phyloP scores from a whole-genome alignment of 1,140 invertebrate genomes.

The Trachelipus rathkii region DNA sequence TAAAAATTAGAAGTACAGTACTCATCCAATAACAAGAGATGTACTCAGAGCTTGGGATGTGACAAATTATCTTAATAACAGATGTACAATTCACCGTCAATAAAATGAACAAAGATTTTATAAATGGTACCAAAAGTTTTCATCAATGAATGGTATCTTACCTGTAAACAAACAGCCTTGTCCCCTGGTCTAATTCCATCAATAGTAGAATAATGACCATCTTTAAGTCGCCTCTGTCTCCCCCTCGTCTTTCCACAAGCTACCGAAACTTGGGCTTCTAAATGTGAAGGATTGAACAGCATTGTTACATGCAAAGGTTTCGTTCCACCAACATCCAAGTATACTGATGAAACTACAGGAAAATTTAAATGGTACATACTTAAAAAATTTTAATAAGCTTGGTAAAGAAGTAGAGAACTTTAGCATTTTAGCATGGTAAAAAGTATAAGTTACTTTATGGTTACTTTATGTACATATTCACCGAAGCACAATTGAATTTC shows the following conservation, averaged over 20 bases:
- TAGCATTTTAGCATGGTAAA: too few species aligned
- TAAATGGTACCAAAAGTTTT: neutral
- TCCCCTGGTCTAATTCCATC: neutral
- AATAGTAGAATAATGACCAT: slow-evolving; percentile 22
- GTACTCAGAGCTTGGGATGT: neutral
- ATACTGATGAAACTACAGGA: slow-evolving; percentile 56
- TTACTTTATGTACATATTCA: too few species aligned
- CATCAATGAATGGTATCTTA: neutral
- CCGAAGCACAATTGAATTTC: too few species aligned
- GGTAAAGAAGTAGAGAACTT: too few species aligned
- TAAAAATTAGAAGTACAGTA: neutral
- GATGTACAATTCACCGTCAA: neutral
- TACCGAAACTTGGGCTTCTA: slow-evolving; percentile 31
- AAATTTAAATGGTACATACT: too few species aligned
- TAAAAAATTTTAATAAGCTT: too few species aligned
- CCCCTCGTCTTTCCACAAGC: neutral
- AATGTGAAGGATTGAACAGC: slow-evolving; percentile 83
- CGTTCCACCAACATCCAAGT: slow-evolving; percentile 61
- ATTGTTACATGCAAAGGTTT: slow-evolving; percentile 71
- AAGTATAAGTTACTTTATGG: too few species aligned
- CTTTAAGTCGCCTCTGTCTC: slow-evolving; percentile 19
- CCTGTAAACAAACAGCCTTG: neutral
- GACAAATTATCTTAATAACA: neutral
- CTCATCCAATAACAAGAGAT: neutral
- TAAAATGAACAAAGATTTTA: neutral